Conservation (phyloP, 2,797 vertebrate species). For the Lacerta bilineata region DNA sequence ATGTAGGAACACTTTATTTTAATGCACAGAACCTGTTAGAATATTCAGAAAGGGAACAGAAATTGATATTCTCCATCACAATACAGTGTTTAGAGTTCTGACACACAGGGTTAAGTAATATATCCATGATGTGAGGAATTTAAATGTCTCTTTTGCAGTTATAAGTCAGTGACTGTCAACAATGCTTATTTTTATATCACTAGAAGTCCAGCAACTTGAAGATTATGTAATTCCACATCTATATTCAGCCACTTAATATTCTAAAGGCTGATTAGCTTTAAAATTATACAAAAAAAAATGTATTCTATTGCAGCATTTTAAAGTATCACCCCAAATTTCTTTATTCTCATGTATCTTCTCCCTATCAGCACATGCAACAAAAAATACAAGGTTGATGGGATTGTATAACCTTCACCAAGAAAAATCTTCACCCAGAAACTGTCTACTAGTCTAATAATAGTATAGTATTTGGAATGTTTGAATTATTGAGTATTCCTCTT, state of each 20-base stretch:
- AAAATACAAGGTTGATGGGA: constrained; percentile 39
- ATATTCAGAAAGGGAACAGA: constrained; percentile 13
- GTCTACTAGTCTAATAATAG: constrained; percentile 2
- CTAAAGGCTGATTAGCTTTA: constrained; percentile 15
- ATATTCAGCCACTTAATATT: constrained; percentile 48
- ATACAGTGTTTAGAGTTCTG: background rate
- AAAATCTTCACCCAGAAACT: constrained; percentile 15
- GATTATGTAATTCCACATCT: constrained; percentile 44
- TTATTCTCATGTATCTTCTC: constrained; percentile 40
- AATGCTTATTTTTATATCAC: constrained; percentile 31
- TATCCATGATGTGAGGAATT: background rate
- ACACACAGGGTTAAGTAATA: background rate
- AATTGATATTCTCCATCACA: background rate
- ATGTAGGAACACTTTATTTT: background rate
- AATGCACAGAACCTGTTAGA: constrained; percentile 1
- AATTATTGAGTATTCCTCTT: constrained; percentile 42
- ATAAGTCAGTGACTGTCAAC: constrained; percentile 28
- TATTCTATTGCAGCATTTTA: constrained; percentile 11
- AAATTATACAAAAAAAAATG: constrained; percentile 7
- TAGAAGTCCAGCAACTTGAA: constrained; percentile 43
- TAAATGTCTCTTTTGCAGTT: constrained; percentile 7
- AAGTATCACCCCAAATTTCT: constrained; percentile 44
- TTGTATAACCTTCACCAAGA: constrained; percentile 3
- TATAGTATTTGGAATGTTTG: constrained; percentile 23
- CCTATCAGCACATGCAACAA: constrained; percentile 25